These are phyloP conservation scores for Villa cingulata DNA, from an alignment of 2,888 invertebrate species.

Conservation along the genomic window DNA sequence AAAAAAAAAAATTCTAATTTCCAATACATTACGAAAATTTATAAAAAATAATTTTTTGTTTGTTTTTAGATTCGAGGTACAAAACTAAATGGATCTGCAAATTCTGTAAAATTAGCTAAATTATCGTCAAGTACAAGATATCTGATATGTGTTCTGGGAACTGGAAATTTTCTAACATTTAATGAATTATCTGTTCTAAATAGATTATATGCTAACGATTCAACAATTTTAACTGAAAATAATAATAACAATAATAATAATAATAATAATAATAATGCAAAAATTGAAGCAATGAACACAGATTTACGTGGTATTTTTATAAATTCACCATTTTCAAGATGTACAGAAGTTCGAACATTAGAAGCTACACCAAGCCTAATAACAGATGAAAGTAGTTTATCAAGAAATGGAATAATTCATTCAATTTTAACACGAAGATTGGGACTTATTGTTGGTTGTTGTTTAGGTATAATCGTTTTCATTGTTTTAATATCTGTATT, in stretches of 20 bases:
- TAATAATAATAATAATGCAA: too few relatives aligned
- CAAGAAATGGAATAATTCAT: slow-evolving; percentile 55
- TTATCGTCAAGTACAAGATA: slow-evolving; percentile 69
- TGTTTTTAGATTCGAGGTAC: slow-evolving; percentile 56
- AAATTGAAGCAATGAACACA: slow-evolving; percentile 42
- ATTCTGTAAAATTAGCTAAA: slow-evolving; percentile 60
- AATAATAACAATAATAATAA: slow-evolving; percentile 36
- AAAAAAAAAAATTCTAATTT: too few relatives aligned
- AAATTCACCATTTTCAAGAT: slow-evolving; percentile 61
- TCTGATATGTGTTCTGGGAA: slow-evolving; percentile 75
- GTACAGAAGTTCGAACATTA: slow-evolving; percentile 61
- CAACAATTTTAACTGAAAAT: slow-evolving; percentile 11
- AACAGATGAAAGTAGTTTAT: slow-evolving; percentile 41
- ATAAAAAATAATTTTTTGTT: too few relatives aligned
- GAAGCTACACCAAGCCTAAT: slow-evolving; percentile 52
- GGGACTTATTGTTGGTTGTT: slow-evolving; percentile 74
- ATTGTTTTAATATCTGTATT: slow-evolving; percentile 70
- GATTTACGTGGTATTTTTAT: slow-evolving; percentile 43
- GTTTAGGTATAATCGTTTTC: slow-evolving; percentile 75
- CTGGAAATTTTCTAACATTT: slow-evolving; percentile 56
- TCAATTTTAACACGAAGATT: slow-evolving; percentile 67
- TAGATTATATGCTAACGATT: slow-evolving; percentile 30
- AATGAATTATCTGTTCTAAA: slow-evolving; percentile 29
- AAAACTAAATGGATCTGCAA: slow-evolving; percentile 55
- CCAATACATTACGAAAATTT: too few relatives aligned